Evolutionary conservation across 2,113 vertebrate genomes (phyloP).

Genomic region (Penelope pileata): DNA sequence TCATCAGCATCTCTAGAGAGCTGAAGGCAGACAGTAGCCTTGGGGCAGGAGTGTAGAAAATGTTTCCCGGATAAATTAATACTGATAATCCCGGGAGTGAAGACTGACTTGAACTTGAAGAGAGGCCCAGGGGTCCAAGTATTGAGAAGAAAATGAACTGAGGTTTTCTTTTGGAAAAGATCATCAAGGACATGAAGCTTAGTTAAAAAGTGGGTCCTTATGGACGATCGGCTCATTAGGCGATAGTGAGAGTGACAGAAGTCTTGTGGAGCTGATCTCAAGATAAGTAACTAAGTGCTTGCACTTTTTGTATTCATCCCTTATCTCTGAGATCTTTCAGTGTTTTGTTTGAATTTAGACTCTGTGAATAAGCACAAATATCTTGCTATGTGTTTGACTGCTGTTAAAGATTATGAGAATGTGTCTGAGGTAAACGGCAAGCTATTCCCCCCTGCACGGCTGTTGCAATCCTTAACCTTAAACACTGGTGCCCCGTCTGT

Average conservation of each 20-base stretch:
- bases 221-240: not conserved
- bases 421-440: not conserved
- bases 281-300: not conserved
- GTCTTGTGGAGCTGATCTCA: not conserved
- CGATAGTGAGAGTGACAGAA: not conserved
- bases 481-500: not conserved
- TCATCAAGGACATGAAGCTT: not conserved
- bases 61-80: not conserved
- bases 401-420: not conserved
- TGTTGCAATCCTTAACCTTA: not conserved
- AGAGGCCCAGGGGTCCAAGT: not conserved
- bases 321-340: not conserved
- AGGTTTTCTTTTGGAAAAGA: not conserved
- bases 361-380: slow-evolving; percentile 19
- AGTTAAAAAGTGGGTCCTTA: not conserved
- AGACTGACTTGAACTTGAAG: not conserved
- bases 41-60: slow-evolving; percentile 21
- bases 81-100: not conserved
- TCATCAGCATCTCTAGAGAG: not conserved
- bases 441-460: not conserved
- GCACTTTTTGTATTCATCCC: not conserved
- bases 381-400: not conserved
- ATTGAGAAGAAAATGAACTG: not conserved
- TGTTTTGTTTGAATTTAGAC: not conserved
- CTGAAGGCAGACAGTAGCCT: slow-evolving; percentile 28